Conservation (phyloP, 2,113 vertebrate genomes). For the Parus major region DNA sequence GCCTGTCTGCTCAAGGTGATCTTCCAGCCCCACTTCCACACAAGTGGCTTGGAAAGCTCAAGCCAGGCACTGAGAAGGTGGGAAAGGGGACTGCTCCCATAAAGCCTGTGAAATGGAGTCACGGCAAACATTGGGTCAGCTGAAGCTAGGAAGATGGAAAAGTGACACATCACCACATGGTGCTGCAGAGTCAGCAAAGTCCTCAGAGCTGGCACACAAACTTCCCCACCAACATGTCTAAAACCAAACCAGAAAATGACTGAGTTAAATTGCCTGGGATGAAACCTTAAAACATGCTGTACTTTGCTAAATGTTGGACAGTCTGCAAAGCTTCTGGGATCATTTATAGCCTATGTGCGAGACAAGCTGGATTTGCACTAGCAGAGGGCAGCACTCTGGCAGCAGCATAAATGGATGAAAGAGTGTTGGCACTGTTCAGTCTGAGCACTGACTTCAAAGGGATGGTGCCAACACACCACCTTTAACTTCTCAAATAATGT, state of each 20-base stretch:
- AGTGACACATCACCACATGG: not conserved
- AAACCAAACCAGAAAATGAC: not conserved
- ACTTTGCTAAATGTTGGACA: not conserved
- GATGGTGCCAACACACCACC: not conserved
- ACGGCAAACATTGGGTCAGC: not conserved
- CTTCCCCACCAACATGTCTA: not conserved
- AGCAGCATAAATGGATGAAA: not conserved
- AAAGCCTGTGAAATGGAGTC: not conserved
- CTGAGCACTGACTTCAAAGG: not conserved
- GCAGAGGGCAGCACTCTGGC: not conserved
- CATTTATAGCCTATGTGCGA: not conserved
- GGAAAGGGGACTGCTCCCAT: not conserved
- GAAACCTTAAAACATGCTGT: not conserved
- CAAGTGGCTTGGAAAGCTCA: not conserved
- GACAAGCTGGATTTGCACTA: not conserved
- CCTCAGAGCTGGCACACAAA: not conserved
- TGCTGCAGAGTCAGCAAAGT: not conserved
- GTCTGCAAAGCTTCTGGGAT: not conserved
- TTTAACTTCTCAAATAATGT: not conserved
- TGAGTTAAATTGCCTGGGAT: not conserved
- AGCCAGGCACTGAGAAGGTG: not conserved
- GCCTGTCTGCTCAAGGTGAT: not conserved
- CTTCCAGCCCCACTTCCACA: not conserved
- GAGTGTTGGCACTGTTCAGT: accelerated
- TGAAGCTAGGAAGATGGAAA: not conserved